Percentiles rank a stretch among this genome's conserved stretches.
Evolutionary conservation across 2,797 vertebrate species (phyloP).

Genomic region (Poecilia picta): DNA sequence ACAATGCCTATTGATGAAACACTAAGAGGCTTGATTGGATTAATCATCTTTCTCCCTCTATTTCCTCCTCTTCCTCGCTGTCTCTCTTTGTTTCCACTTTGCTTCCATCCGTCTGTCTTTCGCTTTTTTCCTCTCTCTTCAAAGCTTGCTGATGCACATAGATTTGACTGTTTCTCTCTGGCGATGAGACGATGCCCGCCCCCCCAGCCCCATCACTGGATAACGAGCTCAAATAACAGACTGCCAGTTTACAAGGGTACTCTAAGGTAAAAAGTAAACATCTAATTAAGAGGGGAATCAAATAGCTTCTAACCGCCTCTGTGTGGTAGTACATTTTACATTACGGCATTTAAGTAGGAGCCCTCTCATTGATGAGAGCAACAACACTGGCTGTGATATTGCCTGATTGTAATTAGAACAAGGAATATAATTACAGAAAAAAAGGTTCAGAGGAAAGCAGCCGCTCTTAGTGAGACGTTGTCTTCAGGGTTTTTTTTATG

Average conservation of each 20-base stretch:
- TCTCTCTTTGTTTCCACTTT: conserved; percentile 48
- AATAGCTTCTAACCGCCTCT: conserved; percentile 36
- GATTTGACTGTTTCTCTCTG: conserved; percentile 44
- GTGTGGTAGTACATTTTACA: conserved; percentile 36
- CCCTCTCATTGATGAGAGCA: conserved; percentile 36
- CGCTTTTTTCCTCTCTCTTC: conserved; percentile 27
- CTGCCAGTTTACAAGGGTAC: conserved; percentile 50
- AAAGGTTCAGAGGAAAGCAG: conserved; percentile 27
- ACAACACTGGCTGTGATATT: conserved; percentile 32
- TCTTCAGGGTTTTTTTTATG: conserved; percentile 26
- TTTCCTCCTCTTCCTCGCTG: conserved; percentile 20
- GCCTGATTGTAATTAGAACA: conserved; percentile 33
- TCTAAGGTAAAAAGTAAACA: conserved; percentile 64
- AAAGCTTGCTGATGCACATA: conserved; percentile 48
- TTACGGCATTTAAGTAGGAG: conserved; percentile 20
- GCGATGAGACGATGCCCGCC: conserved; percentile 30
- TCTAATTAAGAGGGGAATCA: conserved; percentile 56
- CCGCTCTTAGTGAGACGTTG: conserved; percentile 9
- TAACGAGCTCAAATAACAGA: conserved; percentile 60
- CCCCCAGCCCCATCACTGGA: conserved; percentile 46
- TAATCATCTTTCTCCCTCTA: conserved; percentile 70
- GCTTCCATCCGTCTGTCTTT: conserved; percentile 43
- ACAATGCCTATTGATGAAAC: conserved; percentile 81
- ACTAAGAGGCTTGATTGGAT: conserved; percentile 83
- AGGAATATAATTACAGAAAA: conserved; percentile 23